phyloP scores from a whole-genome alignment of 2,113 vertebrate species.

The Oxyruncus cristatus region DNA sequence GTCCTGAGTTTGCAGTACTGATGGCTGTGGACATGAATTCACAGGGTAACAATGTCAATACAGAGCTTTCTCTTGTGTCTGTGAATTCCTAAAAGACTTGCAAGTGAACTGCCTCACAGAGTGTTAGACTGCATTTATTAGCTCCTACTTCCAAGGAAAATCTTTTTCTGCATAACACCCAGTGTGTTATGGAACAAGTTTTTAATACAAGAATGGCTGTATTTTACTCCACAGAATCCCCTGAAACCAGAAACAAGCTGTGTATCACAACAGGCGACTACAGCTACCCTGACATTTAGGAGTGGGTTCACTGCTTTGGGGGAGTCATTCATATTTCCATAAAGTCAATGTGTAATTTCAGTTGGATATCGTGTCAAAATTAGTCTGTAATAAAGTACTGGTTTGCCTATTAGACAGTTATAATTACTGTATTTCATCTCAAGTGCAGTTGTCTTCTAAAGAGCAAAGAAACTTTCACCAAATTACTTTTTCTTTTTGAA shows the following conservation, averaged over 20 bases:
- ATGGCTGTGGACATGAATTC: not conserved
- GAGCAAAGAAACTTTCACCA: not conserved
- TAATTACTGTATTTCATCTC: not conserved
- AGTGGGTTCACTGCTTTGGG: not conserved
- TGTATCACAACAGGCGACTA: not conserved
- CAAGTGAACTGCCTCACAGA: not conserved
- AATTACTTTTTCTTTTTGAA: not conserved
- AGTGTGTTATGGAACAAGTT: not conserved
- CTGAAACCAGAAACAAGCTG: not conserved
- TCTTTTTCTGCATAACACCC: accelerated
- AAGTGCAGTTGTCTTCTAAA: not conserved
- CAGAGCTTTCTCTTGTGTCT: not conserved
- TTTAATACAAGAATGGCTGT: not conserved
- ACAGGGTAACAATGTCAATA: not conserved
- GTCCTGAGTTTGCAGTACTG: not conserved
- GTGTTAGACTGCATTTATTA: not conserved
- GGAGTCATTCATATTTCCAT: not conserved
- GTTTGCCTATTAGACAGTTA: not conserved
- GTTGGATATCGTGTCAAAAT: not conserved
- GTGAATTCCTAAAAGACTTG: not conserved
- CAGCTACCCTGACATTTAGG: not conserved
- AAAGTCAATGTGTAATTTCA: not conserved
- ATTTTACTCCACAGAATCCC: not conserved
- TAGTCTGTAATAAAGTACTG: not conserved
- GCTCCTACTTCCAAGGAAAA: not conserved